A percentile compares a stretch with the other conserved stretches of the same genome.
Evolutionary conservation across 1,140 invertebrate genomes (phyloP).

Genomic region (Euura lappo): DNA sequence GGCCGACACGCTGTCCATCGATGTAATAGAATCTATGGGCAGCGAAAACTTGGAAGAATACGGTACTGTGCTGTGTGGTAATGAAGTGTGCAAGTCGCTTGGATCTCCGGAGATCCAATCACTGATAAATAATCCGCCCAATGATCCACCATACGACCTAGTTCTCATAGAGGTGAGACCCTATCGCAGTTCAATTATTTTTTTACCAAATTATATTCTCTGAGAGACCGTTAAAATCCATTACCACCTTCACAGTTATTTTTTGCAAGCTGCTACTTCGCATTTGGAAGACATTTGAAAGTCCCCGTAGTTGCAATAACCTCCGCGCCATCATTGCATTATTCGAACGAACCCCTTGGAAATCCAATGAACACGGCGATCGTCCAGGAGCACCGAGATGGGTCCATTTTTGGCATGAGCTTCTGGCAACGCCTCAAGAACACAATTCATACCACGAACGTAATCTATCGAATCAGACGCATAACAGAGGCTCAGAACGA

Average conservation of each 20-base stretch:
- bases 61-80: not conserved
- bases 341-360: not conserved
- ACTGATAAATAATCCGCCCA: slow-evolving; percentile 41
- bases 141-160: slow-evolving; percentile 41
- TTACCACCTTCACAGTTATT: not conserved
- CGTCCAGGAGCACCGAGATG: not conserved
- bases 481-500: slow-evolving; percentile 27
- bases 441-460: not conserved
- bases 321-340: not conserved
- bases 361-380: not conserved
- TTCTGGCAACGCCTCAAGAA: not conserved
- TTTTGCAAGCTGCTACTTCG: not conserved
- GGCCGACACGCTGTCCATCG: slow-evolving; percentile 17
- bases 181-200: slow-evolving; percentile 9
- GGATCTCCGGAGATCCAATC: slow-evolving; percentile 31
- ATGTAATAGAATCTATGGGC: slow-evolving; percentile 14
- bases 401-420: not conserved
- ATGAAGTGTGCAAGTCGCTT: slow-evolving; percentile 23
- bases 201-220: not conserved
- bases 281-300: not conserved
- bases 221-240: too few relatives aligned
- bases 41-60: slow-evolving; percentile 13
- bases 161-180: slow-evolving; percentile 38
- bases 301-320: slow-evolving; percentile 1
- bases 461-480: not conserved